Evolutionary conservation across 2,113 vertebrate genomes (phyloP).

Genomic region (Mola mola): DNA sequence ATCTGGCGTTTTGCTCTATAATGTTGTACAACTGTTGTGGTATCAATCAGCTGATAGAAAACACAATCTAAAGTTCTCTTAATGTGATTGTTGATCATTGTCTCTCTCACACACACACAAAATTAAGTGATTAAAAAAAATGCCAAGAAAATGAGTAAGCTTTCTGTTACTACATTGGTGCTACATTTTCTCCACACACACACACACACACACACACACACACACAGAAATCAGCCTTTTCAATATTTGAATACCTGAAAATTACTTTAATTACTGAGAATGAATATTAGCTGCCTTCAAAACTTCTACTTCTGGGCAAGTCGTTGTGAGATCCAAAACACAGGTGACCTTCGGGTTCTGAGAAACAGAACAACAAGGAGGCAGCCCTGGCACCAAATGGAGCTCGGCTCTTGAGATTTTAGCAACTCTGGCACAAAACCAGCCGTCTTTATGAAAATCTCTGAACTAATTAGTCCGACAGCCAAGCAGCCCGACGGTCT

Average conservation of each 20-base stretch:
- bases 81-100: constrained; percentile 9
- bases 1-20: neutral
- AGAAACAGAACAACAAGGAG: too few species aligned
- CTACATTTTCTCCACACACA: too few species aligned
- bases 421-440: constrained; percentile 20
- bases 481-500: neutral
- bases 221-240: constrained; percentile 3
- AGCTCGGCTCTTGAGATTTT: too few species aligned
- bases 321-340: too few species aligned
- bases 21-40: neutral
- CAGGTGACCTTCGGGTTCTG: too few species aligned
- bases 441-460: constrained; percentile 10
- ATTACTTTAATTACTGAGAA: neutral
- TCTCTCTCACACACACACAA: neutral
- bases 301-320: neutral
- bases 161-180: too few species aligned
- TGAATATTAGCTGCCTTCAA: neutral
- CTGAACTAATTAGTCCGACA: constrained; percentile 36
- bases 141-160: too few species aligned
- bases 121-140: constrained; percentile 34
- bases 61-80: constrained; percentile 18
- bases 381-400: too few species aligned
- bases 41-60: neutral
- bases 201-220: constrained; percentile 6
- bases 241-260: neutral